Base-by-base conservation (phyloP, 2,797 vertebrate genomes). In the Poecilia gillii region DNA sequence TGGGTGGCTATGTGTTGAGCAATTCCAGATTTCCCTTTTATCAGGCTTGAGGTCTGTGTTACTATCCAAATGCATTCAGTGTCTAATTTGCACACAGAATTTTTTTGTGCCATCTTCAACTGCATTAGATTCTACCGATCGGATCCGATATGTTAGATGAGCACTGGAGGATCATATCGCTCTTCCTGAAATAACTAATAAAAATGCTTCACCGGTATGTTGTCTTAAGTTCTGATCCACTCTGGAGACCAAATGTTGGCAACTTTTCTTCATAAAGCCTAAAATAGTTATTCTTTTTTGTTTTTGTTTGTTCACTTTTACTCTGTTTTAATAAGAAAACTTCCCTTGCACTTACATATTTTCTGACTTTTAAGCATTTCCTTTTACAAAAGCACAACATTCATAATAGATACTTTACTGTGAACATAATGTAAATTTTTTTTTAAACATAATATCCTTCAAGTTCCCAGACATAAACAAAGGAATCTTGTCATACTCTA, bases 401-500 rank as follows among this genome's bases (percentile, higher is more conserved):
- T 46, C 13, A 18, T 28, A 45, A 45, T 31, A 3, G 45, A 45
- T 45, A 28, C 2, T 71, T 28, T 45, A 46, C 28, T 72, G 6
- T 4, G 25, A 46, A 28, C 41, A 28, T 43, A 45, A 18, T 46
- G 25, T 45, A 18, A 2, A 0, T 46, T 28, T 28, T 28, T 45
- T 43, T 23, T 31, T 18, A n/a, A 72, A 28, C 11, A 45, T 23
- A 64, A 62, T 75, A 36, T 16, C 55, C 7, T 75, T 79, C 25
- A 74, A 59, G 2, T 71, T 55, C 33, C 78, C 57, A 70, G 72
- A 77, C 28, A 72, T 43, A 73, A 71, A 47, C 76, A 87, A 23
- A 53, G 74, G 70, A 87, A 75, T 62, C 57, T 83, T 59, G 78
- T 79, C 68, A 72, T 71, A 47, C n/a, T 68, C 81, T 59, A 71